These are phyloP conservation scores for Galendromus occidentalis DNA, from an alignment of 1,140 invertebrate genomes.

Conservation along the genomic window DNA sequence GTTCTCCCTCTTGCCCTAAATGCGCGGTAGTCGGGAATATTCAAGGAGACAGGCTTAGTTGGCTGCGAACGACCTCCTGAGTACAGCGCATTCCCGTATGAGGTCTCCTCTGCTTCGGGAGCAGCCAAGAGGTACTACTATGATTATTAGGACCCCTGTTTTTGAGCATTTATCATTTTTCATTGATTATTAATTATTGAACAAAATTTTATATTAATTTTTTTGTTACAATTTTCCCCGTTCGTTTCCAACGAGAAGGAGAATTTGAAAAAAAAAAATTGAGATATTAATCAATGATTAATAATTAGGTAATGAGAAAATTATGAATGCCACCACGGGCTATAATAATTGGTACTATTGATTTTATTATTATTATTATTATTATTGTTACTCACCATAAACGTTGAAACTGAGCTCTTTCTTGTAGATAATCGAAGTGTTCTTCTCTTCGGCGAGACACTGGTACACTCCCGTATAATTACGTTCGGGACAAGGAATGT, in stretches of 20 bases:
- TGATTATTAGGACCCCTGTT: too few species aligned
- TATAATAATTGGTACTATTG: not conserved
- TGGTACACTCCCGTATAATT: constrained; percentile 19
- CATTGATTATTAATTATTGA: too few species aligned
- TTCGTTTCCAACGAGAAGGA: not conserved
- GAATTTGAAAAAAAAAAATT: not conserved
- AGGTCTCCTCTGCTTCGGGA: too few species aligned
- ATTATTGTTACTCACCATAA: constrained; percentile 18
- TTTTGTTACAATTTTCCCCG: too few species aligned
- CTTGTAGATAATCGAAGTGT: constrained; percentile 19
- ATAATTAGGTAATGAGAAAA: not conserved
- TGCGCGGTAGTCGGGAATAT: too few species aligned
- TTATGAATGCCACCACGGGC: not conserved
- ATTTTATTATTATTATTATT: not conserved
- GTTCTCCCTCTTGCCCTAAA: too few species aligned
- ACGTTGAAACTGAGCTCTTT: constrained; percentile 20
- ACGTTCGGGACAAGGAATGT: constrained; percentile 18
- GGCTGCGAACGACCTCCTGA: too few species aligned
- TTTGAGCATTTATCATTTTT: too few species aligned
- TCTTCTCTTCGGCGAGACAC: constrained; percentile 19
- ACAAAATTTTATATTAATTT: too few species aligned
- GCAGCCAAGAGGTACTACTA: too few species aligned
- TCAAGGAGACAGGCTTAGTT: too few species aligned
- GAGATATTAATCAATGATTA: not conserved
- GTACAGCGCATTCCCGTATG: too few species aligned